A percentile compares a stretch with the other conserved stretches of the same genome.
phyloP scores from a whole-genome alignment of 2,113 vertebrate species.

The Thalassarche chlororhynchos region DNA sequence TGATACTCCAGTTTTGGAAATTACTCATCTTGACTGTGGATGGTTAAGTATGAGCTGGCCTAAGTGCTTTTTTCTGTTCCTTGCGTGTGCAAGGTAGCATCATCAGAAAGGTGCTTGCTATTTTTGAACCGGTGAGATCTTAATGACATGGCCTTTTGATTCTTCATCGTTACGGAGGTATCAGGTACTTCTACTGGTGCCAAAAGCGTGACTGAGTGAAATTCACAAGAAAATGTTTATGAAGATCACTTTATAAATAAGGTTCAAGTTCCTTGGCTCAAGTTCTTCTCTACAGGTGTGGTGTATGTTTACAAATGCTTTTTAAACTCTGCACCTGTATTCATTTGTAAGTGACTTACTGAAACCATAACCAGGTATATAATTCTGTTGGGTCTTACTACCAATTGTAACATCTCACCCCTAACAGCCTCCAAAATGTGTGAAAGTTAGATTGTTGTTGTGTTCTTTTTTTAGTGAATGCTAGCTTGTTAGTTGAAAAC shows the following conservation, averaged over 20 bases:
- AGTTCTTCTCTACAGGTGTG: background rate
- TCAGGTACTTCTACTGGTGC: rapidly evolving
- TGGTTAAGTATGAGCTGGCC: background rate
- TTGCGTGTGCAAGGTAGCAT: background rate
- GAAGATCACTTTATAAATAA: background rate
- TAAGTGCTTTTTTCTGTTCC: background rate
- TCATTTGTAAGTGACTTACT: background rate
- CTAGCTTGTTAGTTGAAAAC: background rate
- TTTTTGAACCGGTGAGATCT: background rate
- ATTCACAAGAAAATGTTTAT: background rate
- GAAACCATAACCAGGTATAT: background rate
- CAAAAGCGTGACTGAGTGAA: background rate
- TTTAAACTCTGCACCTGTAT: background rate
- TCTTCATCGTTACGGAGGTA: background rate
- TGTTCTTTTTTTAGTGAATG: background rate
- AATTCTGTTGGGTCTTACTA: background rate
- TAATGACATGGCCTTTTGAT: background rate
- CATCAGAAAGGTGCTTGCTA: rapidly evolving
- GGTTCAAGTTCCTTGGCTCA: background rate
- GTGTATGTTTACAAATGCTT: background rate
- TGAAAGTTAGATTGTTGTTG: background rate
- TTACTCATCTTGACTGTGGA: background rate
- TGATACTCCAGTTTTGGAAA: background rate
- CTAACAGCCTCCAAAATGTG: background rate
- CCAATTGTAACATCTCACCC: background rate